Evolutionary conservation across 2,888 invertebrate species (phyloP).

Genomic region (Hymenopus coronatus): DNA sequence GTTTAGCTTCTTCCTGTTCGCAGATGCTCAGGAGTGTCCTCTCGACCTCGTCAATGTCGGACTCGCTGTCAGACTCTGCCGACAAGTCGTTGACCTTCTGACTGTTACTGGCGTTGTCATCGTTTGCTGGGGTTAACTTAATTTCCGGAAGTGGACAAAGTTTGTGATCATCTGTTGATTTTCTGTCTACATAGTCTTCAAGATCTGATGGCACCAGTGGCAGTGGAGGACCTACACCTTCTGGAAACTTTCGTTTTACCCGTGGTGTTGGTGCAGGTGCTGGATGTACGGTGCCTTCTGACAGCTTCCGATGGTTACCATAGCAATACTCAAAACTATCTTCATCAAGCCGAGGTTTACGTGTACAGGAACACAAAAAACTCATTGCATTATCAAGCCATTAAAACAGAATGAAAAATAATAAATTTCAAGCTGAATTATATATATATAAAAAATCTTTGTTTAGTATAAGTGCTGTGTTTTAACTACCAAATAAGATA

Average conservation of each 20-base stretch:
- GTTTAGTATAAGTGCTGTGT: too few species aligned
- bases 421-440: too few species aligned
- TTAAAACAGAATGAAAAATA: not conserved
- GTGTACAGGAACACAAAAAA: constrained; percentile 10
- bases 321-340: not conserved
- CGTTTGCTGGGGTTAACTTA: not conserved
- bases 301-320: not conserved
- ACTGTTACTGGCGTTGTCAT: not conserved
- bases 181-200: not conserved
- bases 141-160: not conserved
- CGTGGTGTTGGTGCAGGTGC: constrained; percentile 11
- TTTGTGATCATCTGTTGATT: not conserved
- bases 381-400: constrained; percentile 3
- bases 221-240: not conserved
- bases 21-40: not conserved
- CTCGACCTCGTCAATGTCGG: not conserved
- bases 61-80: not conserved
- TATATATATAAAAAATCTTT: too few species aligned
- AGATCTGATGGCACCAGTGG: constrained; percentile 6
- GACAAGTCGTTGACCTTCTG: not conserved
- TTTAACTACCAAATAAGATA: too few species aligned
- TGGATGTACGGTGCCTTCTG: not conserved
- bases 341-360: not conserved
- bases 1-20: not conserved
- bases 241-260: constrained; percentile 17